Base-by-base conservation (phyloP, 1,140 invertebrate genomes). In the Teleogryllus occipitalis region DNA sequence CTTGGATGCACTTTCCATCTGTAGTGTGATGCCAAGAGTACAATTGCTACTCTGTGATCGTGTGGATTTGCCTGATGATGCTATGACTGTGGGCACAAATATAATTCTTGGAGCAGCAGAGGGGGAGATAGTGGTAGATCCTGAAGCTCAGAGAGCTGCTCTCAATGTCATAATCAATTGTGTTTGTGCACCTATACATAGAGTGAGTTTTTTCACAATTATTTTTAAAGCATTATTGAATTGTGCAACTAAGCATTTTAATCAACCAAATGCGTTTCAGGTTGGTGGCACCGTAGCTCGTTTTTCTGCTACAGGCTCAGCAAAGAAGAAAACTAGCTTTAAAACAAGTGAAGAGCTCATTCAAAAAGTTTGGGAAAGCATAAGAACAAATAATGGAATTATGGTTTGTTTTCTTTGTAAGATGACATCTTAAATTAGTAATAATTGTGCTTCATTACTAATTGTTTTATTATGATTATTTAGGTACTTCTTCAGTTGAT, bases 381-480 rank as follows among this genome's bases (percentile, higher is more conserved):
- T 98, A 7, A 88, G 97, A 81, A 92, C 92, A 3, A 98, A 97
- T 86, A 98, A 98, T 87, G 97, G 96, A n/a, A 98, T 98, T 78
- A 97, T 98, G 93, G 95, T 96, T 85, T 85, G 87, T 83, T 49
- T 7, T 22, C n/a, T 48, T n/a, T 14, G 5, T 47, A 3, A 22
- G 47, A n/a, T 65, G 10, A 2, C 54, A 14, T 5, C 10, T 2
- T 75, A 21, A 75, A 12, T 75, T 21, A 22, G 21, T 65, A 54
- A 49, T 80, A 47, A 73, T 27, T 1, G 47, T 22, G n/a, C 49
- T 54, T 39, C 7, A 79, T 65, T 18, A 48, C 76, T 76, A 80
- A 22, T 74, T 82, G 65, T 75, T 75, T 46, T 76, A n/a, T 47
- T 14, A 47, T 15, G 47, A 7, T 46, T 77, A 3, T 77, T 77